Percentiles rank a stretch among this genome's conserved stretches.
Evolutionary conservation across 2,113 vertebrate species (phyloP).

Genomic region (Peucedramus taeniatus): DNA sequence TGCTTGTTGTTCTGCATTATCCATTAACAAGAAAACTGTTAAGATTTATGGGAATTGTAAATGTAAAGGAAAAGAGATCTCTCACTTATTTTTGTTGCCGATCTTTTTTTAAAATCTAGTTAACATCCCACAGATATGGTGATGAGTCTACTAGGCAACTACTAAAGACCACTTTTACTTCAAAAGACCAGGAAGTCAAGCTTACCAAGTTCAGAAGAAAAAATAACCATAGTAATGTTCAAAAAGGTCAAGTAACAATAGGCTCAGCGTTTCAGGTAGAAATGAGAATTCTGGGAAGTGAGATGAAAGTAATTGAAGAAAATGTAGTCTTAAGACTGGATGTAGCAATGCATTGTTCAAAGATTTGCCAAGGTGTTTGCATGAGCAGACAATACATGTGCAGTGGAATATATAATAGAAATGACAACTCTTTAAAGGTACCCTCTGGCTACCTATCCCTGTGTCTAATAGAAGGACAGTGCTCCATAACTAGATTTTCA

Average conservation of each 20-base stretch:
- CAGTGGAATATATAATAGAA: not conserved
- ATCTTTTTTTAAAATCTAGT: not conserved
- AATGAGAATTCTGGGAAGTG: not conserved
- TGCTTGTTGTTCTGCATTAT: not conserved
- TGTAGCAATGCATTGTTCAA: not conserved
- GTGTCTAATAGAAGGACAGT: not conserved
- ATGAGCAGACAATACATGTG: not conserved
- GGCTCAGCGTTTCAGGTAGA: not conserved
- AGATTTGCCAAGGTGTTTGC: not conserved
- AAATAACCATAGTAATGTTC: not conserved
- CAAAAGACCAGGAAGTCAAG: not conserved
- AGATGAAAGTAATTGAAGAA: not conserved
- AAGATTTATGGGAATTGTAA: not conserved
- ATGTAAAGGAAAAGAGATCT: not conserved
- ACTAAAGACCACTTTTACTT: not conserved
- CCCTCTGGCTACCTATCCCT: not conserved
- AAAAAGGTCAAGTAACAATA: not conserved
- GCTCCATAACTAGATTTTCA: slow-evolving; percentile 3
- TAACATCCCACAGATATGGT: not conserved
- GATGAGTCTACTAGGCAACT: not conserved
- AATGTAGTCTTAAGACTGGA: not conserved
- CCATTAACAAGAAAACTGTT: not conserved
- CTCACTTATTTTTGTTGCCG: not conserved
- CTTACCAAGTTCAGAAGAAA: not conserved
- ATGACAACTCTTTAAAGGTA: not conserved